phyloP scores from a whole-genome alignment of 1,140 invertebrate genomes.

The Drosophila erecta region DNA sequence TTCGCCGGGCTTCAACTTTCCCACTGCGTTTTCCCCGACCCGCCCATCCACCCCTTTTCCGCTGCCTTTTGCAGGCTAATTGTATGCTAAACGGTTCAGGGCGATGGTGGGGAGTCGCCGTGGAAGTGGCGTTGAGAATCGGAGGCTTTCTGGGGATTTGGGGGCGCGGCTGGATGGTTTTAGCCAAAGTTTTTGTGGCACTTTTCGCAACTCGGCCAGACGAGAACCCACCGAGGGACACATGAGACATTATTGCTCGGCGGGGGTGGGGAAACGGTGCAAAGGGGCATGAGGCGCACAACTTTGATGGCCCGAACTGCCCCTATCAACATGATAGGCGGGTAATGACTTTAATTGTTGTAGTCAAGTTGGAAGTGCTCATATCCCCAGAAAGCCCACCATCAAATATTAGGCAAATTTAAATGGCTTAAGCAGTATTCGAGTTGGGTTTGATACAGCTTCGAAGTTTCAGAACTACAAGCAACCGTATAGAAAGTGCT shows the following conservation, averaged over 20 bases:
- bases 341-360: slow-evolving; percentile 74
- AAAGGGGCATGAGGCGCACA: not conserved
- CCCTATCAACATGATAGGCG: slow-evolving; percentile 70
- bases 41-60: not conserved
- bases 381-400: not conserved
- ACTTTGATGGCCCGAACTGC: slow-evolving; percentile 7
- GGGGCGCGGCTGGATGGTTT: slow-evolving; percentile 37
- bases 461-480: no score
- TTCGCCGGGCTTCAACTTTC: slow-evolving; percentile 56
- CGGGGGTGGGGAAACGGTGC: not conserved
- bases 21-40: slow-evolving; percentile 19
- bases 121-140: slow-evolving; percentile 24
- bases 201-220: slow-evolving; percentile 51
- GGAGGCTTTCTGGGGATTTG: slow-evolving; percentile 43
- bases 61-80: slow-evolving; percentile 69
- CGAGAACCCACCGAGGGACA: slow-evolving; percentile 31
- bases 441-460: no score
- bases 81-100: slow-evolving; percentile 78
- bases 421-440: no score
- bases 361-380: not conserved
- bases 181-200: slow-evolving; percentile 67
- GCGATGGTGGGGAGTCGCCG: slow-evolving; percentile 15
- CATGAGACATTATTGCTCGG: slow-evolving; percentile 48
- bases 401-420: no score
- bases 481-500: no score